Evolutionary conservation across 2,113 vertebrate species (phyloP).

Genomic region (Dendropsophus ebraccatus): DNA sequence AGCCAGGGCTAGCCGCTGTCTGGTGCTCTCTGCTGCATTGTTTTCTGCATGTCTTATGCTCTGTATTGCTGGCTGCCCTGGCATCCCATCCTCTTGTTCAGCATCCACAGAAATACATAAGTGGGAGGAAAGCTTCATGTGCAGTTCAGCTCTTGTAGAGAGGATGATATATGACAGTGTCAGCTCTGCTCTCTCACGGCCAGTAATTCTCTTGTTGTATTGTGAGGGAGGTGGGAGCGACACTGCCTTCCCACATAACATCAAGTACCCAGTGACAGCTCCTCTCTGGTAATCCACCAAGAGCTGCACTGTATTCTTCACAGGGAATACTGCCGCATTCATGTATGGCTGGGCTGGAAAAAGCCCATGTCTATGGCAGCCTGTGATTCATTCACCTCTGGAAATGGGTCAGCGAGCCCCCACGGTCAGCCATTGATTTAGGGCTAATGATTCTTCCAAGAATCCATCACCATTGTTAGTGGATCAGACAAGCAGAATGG

Average conservation of each 20-base stretch:
- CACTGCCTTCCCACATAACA: slow-evolving; percentile 54
- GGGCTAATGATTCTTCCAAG: not conserved
- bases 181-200: slow-evolving; percentile 58
- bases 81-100: too few relatives aligned
- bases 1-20: too few relatives aligned
- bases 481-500: not conserved
- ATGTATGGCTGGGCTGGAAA: not conserved
- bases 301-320: slow-evolving; percentile 33
- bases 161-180: slow-evolving; percentile 58
- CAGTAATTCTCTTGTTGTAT: slow-evolving; percentile 55
- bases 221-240: slow-evolving; percentile 54
- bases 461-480: not conserved
- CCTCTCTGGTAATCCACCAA: slow-evolving; percentile 44
- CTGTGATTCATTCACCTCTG: slow-evolving; percentile 12
- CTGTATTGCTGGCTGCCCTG: slow-evolving; percentile 29
- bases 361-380: not conserved
- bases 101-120: slow-evolving; percentile 36
- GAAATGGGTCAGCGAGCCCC: slow-evolving; percentile 24
- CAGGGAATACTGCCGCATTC: slow-evolving; percentile 42
- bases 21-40: not conserved
- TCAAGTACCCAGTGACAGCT: slow-evolving; percentile 50
- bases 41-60: not conserved
- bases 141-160: slow-evolving; percentile 48
- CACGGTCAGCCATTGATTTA: not conserved
- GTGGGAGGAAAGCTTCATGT: slow-evolving; percentile 56